A percentile compares a stretch with the other conserved stretches of the same genome.
phyloP scores from a whole-genome alignment of 2,113 vertebrate species.

The Podiceps cristatus region DNA sequence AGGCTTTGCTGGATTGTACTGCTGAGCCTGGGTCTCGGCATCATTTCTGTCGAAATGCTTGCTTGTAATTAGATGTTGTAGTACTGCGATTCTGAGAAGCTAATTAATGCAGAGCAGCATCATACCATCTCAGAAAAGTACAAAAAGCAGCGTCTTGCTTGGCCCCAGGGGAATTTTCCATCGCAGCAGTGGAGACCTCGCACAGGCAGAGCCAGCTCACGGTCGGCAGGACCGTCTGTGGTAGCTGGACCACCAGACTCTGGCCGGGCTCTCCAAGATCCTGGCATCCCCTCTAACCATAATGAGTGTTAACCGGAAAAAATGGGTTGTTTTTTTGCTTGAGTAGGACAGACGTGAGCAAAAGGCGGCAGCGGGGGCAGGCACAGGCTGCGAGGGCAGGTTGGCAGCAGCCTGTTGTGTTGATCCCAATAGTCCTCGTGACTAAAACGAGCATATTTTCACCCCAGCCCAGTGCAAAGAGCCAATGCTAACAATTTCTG shows the following conservation, averaged over 20 bases:
- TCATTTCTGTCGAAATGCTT: background rate
- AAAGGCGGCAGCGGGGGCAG: too few species aligned
- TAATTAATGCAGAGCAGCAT: background rate
- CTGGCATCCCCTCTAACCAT: too few species aligned
- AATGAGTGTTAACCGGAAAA: too few species aligned
- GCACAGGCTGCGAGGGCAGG: too few species aligned
- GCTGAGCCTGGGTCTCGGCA: background rate
- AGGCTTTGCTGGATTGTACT: background rate
- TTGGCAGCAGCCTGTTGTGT: too few species aligned
- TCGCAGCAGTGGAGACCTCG: background rate
- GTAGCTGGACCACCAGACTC: background rate
- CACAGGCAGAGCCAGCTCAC: background rate
- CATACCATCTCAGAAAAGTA: background rate
- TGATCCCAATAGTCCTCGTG: too few species aligned
- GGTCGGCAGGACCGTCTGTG: background rate
- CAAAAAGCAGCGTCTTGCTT: background rate
- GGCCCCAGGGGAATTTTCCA: background rate
- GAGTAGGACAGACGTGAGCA: too few species aligned
- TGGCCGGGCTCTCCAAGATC: too few species aligned
- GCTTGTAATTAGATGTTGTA: background rate
- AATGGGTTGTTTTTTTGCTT: too few species aligned
- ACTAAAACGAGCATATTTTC: too few species aligned
- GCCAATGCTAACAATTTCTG: background rate
- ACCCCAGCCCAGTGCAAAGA: too few species aligned
- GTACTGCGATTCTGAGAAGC: background rate